These are phyloP conservation scores for Callipepla squamata DNA, from an alignment of 2,113 vertebrate species.

Conservation along the genomic window DNA sequence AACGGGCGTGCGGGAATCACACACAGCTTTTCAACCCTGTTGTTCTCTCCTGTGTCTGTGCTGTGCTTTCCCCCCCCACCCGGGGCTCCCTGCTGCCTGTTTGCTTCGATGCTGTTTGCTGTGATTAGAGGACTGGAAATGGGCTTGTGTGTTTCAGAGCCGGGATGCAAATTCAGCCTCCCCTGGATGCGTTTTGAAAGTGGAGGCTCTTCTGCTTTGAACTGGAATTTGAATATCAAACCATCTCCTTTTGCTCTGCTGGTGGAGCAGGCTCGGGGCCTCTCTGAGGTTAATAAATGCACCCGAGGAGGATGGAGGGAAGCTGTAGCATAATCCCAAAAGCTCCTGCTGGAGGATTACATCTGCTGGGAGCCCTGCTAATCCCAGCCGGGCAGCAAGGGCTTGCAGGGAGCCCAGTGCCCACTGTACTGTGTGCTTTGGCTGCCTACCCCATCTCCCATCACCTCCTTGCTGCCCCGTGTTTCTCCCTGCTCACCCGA, in stretches of 20 bases:
- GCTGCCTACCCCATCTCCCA: neutral
- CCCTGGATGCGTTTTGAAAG: conserved; percentile 6
- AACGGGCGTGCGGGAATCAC: neutral
- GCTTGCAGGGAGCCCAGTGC: neutral
- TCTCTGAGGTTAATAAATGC: neutral
- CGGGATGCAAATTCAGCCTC: neutral
- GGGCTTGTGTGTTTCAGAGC: conserved; percentile 22
- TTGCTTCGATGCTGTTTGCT: neutral
- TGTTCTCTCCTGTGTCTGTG: neutral
- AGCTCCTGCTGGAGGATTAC: neutral
- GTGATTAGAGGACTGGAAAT: neutral
- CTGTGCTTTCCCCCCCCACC: neutral
- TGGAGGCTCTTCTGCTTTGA: conserved; percentile 19
- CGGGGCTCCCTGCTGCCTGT: neutral
- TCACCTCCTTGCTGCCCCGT: accelerated
- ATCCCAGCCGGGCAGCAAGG: neutral
- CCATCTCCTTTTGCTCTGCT: neutral
- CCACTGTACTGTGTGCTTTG: neutral
- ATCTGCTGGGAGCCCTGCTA: neutral
- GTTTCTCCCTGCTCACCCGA: neutral
- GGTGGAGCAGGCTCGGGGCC: neutral
- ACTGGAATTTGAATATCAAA: conserved; percentile 38
- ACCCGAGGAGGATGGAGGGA: neutral
- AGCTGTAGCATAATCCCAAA: neutral
- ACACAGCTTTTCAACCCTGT: neutral